These are phyloP conservation scores for Phyllopteryx taeniolatus DNA, from an alignment of 2,113 vertebrate species.

Conservation along the genomic window DNA sequence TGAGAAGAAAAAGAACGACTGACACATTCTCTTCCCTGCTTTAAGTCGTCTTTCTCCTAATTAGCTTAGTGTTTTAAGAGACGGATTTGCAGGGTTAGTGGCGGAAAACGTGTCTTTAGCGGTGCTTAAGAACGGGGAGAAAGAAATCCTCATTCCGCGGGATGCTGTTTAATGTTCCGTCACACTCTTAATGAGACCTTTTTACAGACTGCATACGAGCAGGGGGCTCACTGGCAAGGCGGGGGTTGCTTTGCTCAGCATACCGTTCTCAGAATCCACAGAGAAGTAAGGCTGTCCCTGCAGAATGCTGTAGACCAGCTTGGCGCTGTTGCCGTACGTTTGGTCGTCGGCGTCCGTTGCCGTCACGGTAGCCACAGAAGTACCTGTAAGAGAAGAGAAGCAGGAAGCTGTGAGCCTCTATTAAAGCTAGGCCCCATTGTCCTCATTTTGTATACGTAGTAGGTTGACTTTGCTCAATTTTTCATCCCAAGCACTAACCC, in stretches of 20 bases:
- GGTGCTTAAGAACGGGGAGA: not conserved
- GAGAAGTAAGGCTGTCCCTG: conserved; percentile 98
- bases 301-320: conserved; percentile 94
- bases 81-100: not conserved
- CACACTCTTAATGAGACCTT: not conserved
- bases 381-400: conserved; percentile 73
- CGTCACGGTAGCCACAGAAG: conserved; percentile 88
- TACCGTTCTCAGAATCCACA: conserved; percentile 94
- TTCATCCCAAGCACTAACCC: too few species aligned
- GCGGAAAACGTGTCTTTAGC: not conserved
- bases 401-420: not conserved
- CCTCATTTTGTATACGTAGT: too few species aligned
- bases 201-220: conserved; percentile 1
- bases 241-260: conserved; percentile 14
- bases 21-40: not conserved
- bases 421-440: too few species aligned
- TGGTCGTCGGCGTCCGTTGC: conserved; percentile 93
- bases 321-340: conserved; percentile 95
- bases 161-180: not conserved
- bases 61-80: not conserved
- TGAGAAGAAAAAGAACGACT: conserved; percentile 51
- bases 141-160: not conserved
- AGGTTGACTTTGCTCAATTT: too few species aligned
- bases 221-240: not conserved
- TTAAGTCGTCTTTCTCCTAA: conserved; percentile 1